phyloP scores from a whole-genome alignment of 2,888 invertebrate species.

The Amiota communis region DNA sequence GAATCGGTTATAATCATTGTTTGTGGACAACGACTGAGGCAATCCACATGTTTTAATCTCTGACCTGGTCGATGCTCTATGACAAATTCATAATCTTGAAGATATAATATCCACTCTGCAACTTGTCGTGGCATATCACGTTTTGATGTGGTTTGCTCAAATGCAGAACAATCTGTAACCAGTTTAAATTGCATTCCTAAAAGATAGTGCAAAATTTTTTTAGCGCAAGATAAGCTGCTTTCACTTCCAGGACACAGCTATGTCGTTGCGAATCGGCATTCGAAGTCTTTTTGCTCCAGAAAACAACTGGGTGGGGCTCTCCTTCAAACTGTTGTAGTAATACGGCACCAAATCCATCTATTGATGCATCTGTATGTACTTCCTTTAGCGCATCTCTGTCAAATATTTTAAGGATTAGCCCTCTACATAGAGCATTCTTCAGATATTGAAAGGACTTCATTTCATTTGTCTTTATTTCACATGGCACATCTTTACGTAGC shows the following conservation, averaged over 20 bases:
- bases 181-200: background rate
- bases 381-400: slow-evolving; percentile 1
- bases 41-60: background rate
- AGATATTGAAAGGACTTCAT: background rate
- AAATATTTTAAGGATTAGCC: background rate
- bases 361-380: no score
- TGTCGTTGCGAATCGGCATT: background rate
- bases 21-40: background rate
- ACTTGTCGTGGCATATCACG: background rate
- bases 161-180: background rate
- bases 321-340: slow-evolving; percentile 2
- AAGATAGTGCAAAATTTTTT: background rate
- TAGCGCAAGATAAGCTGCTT: background rate
- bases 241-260: background rate
- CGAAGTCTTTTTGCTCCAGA: slow-evolving; percentile 3
- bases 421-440: background rate
- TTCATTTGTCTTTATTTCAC: background rate
- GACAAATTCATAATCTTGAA: background rate
- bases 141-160: background rate
- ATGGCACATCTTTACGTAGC: background rate
- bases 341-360: no score
- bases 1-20: background rate
- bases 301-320: background rate
- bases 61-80: slow-evolving; percentile 2
- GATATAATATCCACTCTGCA: background rate